Evolutionary conservation across 2,113 vertebrate species (phyloP), one percentile per base, ranked within the genome.

Genomic region (Prionailurus viverrinus): DNA sequence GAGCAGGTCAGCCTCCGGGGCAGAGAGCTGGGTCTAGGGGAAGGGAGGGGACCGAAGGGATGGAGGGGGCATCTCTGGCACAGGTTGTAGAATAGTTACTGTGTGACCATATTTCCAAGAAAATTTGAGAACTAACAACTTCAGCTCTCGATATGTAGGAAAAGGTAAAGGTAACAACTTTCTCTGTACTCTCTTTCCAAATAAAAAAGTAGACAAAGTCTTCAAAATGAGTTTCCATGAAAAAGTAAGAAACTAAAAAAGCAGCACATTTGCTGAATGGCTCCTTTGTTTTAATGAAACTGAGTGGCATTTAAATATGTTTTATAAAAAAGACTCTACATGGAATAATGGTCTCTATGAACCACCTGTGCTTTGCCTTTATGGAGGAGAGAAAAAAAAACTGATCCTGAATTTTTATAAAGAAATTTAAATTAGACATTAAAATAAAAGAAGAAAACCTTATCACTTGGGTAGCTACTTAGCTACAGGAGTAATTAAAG

Each of bases 361-460:
- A 71, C 19, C 41, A 90, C 84, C 90, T 96, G 81, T 83, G 51
- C 76, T 96, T 88, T 95, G 78, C 41, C 23, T 93, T 94, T 79
- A 90, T 29, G 33, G n/a, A 65, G 39, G 6, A 48, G 68, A 58
- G 39, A 19, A 11, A 29, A 18, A 82, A 91, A 63, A 21, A 63
- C 27, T 18, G 25, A 71, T 71, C 5, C 25, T 96, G 51, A 69
- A 78, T 87, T 90, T 86, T 69, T 65, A 78, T 58, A 78, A 89
- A 92, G 84, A 86, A 92, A 90, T 92, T 81, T 92, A 81, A 88
- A 91, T 81, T 74, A 80, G 73, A 90, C 51, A 73, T 33, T 58
- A 39, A 74, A 68, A 66, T 58, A 86, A 82, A 91, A 89, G 53
- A 80, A 93, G 82, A 61, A 69, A 66, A 36, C 12, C 71, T 73